phyloP scores from a whole-genome alignment of 1,140 invertebrate genomes.

The Drosophila arizonae region DNA sequence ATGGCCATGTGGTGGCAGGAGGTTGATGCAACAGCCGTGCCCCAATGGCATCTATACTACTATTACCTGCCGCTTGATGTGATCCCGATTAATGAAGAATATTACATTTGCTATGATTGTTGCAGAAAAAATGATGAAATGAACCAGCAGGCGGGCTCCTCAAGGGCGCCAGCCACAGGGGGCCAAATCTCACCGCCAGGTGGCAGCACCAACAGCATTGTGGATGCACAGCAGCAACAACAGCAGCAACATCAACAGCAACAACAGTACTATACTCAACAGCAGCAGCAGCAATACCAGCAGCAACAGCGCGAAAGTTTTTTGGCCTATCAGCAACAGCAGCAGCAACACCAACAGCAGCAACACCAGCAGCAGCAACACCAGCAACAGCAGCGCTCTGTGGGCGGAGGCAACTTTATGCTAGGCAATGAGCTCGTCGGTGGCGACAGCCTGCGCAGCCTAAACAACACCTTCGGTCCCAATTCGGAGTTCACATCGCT shows the following conservation, averaged over 20 bases:
- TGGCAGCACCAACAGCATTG: slow-evolving; percentile 65
- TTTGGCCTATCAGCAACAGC: slow-evolving; percentile 63
- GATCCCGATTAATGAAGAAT: slow-evolving; percentile 34
- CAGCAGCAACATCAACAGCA: slow-evolving; percentile 55
- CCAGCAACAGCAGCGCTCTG: slow-evolving; percentile 56
- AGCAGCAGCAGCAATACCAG: slow-evolving; percentile 69
- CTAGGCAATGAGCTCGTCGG: slow-evolving; percentile 76
- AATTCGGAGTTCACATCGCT: slow-evolving; percentile 79
- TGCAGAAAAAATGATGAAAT: slow-evolving; percentile 83
- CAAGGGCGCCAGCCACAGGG: slow-evolving; percentile 83
- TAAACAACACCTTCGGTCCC: slow-evolving; percentile 80
- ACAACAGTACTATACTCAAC: slow-evolving; percentile 60
- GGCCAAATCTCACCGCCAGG: slow-evolving; percentile 83
- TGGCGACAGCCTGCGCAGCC: slow-evolving; percentile 76
- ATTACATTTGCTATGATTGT: slow-evolving; percentile 39
- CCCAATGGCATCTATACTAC: background rate
- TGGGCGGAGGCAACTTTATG: slow-evolving; percentile 65
- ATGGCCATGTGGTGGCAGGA: background rate
- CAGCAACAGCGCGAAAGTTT: slow-evolving; percentile 63
- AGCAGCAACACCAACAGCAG: slow-evolving; percentile 56
- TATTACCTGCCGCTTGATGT: background rate
- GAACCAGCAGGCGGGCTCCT: slow-evolving; percentile 83
- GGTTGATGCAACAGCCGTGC: background rate
- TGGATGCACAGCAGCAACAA: slow-evolving; percentile 41
- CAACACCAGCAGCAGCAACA: slow-evolving; percentile 54